Conservation (phyloP, 1,140 invertebrate species). For the Thrips palmi region DNA sequence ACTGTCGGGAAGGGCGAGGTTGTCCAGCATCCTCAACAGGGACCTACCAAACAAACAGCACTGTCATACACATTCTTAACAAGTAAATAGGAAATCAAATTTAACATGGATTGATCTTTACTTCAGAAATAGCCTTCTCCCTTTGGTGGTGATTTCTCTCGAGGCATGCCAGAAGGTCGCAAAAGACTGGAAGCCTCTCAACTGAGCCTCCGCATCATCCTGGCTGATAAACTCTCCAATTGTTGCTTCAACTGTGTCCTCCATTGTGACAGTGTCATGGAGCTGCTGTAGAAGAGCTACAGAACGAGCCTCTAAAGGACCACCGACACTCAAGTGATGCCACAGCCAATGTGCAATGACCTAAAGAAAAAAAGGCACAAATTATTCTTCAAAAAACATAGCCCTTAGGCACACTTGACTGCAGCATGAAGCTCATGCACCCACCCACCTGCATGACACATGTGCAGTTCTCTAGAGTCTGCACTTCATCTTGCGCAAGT, state of each 20-base stretch:
- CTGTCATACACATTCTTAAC: too few species aligned
- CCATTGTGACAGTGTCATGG: conserved; percentile 42
- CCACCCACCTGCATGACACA: too few species aligned
- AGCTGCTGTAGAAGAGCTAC: conserved; percentile 51
- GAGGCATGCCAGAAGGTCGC: conserved; percentile 63
- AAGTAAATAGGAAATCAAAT: too few species aligned
- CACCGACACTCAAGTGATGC: conserved; percentile 42
- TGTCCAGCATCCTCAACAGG: conserved; percentile 58
- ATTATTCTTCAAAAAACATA: too few species aligned
- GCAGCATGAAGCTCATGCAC: too few species aligned
- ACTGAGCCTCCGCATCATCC: conserved; percentile 20
- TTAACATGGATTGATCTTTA: too few species aligned
- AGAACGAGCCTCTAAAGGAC: conserved; percentile 39
- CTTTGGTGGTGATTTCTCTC: conserved; percentile 30
- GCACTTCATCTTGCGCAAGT: too few species aligned
- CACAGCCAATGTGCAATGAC: conserved; percentile 44
- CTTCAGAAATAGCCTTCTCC: too few species aligned
- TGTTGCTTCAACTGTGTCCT: conserved; percentile 43
- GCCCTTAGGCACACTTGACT: conserved; percentile 17
- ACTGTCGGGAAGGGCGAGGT: conserved; percentile 44
- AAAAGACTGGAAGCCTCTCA: conserved; percentile 55
- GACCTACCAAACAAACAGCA: conserved; percentile 29
- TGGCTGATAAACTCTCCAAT: conserved; percentile 33
- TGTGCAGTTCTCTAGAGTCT: too few species aligned
- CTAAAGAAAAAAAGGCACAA: too few species aligned